Evolutionary conservation across 2,113 vertebrate genomes (phyloP), one percentile per base, ranked within the genome.

Genomic region (Menidia beryllina): DNA sequence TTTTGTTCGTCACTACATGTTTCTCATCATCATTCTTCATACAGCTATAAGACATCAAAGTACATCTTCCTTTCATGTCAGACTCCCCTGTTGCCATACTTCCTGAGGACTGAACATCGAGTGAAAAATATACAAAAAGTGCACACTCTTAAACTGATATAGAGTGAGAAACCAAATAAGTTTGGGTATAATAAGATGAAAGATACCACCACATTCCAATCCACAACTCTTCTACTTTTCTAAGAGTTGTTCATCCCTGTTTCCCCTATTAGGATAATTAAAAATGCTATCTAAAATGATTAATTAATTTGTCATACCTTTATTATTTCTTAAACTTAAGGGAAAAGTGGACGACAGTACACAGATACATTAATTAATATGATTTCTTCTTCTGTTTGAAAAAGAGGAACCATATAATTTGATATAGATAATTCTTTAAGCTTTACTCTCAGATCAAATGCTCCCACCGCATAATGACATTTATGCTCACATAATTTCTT

Each of bases 221-320:
- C 21, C 58, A 57, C 61, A 45, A 34, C n/a, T 65, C 23, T 10
- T 64, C 52, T 30, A 56, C 30, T 34, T 34, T 69, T 72, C 25
- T 51, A 41, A 53, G 67, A 69, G 27, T 72, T n/a, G 65, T 24
- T 84, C 84, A 82, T 85, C 84, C 69, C 3, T 38, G 69, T 43
- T 70, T 57, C 45, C 38, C 63, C 75, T 72, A 19, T 1, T 3
- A 59, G 62, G 48, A 71, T 67, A 80, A 87, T 83, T 74, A 79
- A 69, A 38, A 38, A 51, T 8, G 50, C 50, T 48, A 59, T 61
- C 45, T 20, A 47, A 60, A 3, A 30, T 65, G 80, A 76, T 83
- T 48, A 74, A 65, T 61, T 41, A 36, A 51, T 47, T 71, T 60
- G 39, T 27, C 41, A 20, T 57, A 79, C 48, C 72, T 72, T 56